These are phyloP conservation scores for Mythimna lalbum DNA, from an alignment of 2,888 invertebrate species.

Conservation along the genomic window DNA sequence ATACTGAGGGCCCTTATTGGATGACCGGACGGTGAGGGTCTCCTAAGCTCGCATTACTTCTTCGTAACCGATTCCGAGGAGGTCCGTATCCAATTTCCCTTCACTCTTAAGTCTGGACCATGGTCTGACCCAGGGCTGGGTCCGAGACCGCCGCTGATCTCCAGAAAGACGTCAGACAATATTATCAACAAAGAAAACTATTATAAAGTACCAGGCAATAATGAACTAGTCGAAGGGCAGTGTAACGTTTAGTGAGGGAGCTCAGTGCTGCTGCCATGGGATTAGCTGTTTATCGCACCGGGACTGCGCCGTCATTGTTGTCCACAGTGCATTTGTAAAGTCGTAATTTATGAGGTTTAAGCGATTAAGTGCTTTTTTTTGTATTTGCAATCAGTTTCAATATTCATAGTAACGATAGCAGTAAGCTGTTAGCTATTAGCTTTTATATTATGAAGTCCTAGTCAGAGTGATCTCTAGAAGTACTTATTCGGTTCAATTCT, in stretches of 20 bases:
- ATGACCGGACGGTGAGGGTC: no score
- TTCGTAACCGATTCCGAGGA: no score
- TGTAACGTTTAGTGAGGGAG: conserved; percentile 29
- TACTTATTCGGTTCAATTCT: no score
- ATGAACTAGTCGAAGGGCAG: conserved; percentile 2
- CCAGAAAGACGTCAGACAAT: not conserved
- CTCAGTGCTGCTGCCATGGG: conserved; percentile 36
- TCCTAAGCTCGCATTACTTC: no score
- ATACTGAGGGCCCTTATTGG: no score
- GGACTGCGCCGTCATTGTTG: conserved; percentile 49
- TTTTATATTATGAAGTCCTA: no score
- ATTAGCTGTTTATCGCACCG: conserved; percentile 67
- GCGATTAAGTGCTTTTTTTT: conserved; percentile 7
- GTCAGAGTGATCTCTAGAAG: no score
- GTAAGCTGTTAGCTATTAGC: no score
- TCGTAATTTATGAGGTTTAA: conserved; percentile 4
- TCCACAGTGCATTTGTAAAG: conserved; percentile 44
- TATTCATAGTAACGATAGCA: not conserved
- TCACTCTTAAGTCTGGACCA: no score
- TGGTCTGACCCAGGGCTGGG: no score
- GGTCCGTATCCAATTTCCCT: no score
- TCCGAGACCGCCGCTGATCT: not conserved
- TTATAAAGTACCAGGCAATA: not conserved
- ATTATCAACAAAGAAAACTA: conserved; percentile 13
- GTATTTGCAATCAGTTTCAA: not conserved